These are phyloP conservation scores for Poecilia velifera DNA, from an alignment of 2,797 vertebrate species.

Conservation along the genomic window DNA sequence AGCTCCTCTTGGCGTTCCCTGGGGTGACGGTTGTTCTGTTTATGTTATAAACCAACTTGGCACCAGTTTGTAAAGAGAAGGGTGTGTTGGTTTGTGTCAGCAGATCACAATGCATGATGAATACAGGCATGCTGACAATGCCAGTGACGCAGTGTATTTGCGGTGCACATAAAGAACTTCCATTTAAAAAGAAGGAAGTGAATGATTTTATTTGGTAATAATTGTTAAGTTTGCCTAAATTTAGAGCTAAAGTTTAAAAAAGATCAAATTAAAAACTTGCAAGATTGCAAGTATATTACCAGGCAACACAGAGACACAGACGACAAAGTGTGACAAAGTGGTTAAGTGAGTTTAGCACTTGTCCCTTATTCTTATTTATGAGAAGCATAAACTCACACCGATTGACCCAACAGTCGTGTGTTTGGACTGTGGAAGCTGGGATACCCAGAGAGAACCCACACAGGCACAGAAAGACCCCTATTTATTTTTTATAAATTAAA, in stretches of 20 bases:
- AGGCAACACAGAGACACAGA: background rate
- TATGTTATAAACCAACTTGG: slow-evolving; percentile 34
- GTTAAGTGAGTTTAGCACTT: too few relatives aligned
- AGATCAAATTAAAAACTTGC: background rate
- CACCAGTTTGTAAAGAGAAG: background rate
- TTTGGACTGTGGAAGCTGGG: background rate
- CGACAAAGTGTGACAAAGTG: background rate
- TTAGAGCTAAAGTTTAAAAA: background rate
- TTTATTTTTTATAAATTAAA: background rate
- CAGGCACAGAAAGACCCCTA: background rate
- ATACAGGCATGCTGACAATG: slow-evolving; percentile 16
- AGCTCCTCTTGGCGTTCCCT: slow-evolving; percentile 10
- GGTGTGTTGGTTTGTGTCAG: slow-evolving; percentile 14
- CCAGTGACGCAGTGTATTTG: slow-evolving; percentile 12
- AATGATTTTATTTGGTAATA: background rate
- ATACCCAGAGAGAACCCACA: background rate
- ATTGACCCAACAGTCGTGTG: too few relatives aligned
- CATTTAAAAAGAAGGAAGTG: background rate
- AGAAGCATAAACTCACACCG: too few relatives aligned
- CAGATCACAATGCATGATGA: slow-evolving; percentile 27
- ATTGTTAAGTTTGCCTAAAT: background rate
- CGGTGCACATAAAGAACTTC: background rate
- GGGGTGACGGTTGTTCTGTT: slow-evolving; percentile 13
- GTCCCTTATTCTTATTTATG: too few relatives aligned
- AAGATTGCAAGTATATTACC: background rate